These are phyloP conservation scores for Philhelius pedissequus DNA, from an alignment of 2,888 invertebrate species.

Conservation along the genomic window DNA sequence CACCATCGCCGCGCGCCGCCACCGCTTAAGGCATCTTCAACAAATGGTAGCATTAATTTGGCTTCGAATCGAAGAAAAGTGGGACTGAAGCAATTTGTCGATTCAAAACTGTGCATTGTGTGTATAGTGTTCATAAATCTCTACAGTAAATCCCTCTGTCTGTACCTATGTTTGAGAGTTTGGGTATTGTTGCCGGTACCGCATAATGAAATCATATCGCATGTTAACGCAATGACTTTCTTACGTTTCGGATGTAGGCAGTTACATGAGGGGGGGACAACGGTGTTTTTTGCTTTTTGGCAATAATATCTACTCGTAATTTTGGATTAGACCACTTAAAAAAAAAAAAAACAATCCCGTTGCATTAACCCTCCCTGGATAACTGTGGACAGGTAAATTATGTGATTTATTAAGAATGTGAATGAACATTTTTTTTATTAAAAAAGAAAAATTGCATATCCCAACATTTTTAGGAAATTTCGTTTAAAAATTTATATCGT, in stretches of 20 bases:
- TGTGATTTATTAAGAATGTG: no score
- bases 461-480: no score
- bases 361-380: no score
- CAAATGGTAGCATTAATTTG: conserved; percentile 31
- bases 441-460: no score
- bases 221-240: conserved; percentile 41
- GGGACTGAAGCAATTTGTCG: not conserved
- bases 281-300: not conserved
- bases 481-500: no score
- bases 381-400: no score
- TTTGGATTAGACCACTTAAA: no score
- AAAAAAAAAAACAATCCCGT: no score
- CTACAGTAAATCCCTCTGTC: conserved; percentile 42
- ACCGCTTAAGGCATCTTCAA: not conserved
- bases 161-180: conserved; percentile 15
- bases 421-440: no score
- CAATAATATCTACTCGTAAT: rapidly evolving
- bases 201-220: conserved; percentile 53
- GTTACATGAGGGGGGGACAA: not conserved
- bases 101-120: conserved; percentile 35
- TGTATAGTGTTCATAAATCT: conserved; percentile 64
- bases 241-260: not conserved
- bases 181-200: conserved; percentile 8
- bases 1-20: no score
- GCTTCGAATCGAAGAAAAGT: not conserved